These are phyloP conservation scores for Psephotus haematonotus DNA, from an alignment of 2,113 vertebrate species.

Conservation along the genomic window DNA sequence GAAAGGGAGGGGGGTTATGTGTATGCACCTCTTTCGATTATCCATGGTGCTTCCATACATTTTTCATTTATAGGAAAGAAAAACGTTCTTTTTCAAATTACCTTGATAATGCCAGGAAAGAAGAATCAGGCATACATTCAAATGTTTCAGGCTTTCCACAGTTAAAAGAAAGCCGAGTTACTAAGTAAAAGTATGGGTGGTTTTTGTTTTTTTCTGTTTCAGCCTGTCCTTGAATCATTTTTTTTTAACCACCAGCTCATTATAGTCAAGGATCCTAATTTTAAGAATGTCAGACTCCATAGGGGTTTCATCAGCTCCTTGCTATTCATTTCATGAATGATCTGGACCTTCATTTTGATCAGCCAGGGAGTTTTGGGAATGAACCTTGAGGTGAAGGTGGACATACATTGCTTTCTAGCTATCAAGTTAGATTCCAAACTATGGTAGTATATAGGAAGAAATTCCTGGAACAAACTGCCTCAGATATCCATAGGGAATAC, in stretches of 20 bases:
- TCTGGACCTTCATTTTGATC: constrained; percentile 20
- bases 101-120: constrained; percentile 27
- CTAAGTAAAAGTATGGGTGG: background rate
- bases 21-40: background rate
- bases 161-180: constrained; percentile 42
- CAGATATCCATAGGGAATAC: constrained; percentile 60
- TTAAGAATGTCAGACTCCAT: constrained; percentile 20
- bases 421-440: constrained; percentile 14
- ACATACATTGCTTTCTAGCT: constrained; percentile 6
- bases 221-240: constrained; percentile 43
- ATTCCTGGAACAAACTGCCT: constrained; percentile 31
- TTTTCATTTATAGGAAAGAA: constrained; percentile 39
- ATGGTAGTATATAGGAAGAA: background rate
- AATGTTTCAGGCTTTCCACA: constrained; percentile 32
- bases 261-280: constrained; percentile 51
- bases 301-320: constrained; percentile 13
- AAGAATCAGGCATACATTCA: constrained; percentile 12
- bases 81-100: constrained; percentile 16
- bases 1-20: background rate
- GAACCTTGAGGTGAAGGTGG: constrained; percentile 34
- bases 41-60: background rate
- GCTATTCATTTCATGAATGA: constrained; percentile 32
- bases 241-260: constrained; percentile 54
- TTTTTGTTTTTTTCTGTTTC: constrained; percentile 14
- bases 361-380: background rate